These are phyloP conservation scores for Mythimna loreyi DNA, from an alignment of 2,888 invertebrate genomes.

Conservation along the genomic window DNA sequence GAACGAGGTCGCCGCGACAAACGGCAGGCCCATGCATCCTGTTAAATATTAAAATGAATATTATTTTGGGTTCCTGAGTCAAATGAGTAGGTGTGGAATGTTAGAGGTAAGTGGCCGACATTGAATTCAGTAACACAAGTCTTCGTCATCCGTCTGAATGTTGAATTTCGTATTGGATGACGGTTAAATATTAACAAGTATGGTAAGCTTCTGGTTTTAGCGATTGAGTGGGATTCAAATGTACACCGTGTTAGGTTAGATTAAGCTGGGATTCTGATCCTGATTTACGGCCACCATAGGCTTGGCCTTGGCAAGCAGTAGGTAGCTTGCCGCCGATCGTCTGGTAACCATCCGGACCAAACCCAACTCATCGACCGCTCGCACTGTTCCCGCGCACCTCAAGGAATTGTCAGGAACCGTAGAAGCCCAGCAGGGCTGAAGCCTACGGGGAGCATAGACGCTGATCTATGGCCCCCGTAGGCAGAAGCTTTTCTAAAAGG, in stretches of 20 bases:
- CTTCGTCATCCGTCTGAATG: not conserved
- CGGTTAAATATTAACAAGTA: slow-evolving; percentile 19
- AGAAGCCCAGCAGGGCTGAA: too few species aligned
- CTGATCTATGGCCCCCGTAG: too few species aligned
- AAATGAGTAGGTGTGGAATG: slow-evolving; percentile 33
- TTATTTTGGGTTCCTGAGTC: slow-evolving; percentile 46
- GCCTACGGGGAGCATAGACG: too few species aligned
- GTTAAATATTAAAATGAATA: slow-evolving; percentile 53
- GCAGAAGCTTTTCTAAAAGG: too few species aligned
- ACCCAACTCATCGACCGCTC: too few species aligned
- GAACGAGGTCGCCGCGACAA: slow-evolving; percentile 54
- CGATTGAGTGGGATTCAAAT: not conserved
- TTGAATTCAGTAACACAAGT: slow-evolving; percentile 10
- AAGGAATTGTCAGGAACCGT: too few species aligned
- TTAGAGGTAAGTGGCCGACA: slow-evolving; percentile 35
- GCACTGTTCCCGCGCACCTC: too few species aligned
- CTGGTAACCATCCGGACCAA: too few species aligned
- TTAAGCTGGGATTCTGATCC: too few species aligned
- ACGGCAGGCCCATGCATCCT: slow-evolving; percentile 46
- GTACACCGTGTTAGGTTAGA: not conserved
- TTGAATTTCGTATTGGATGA: not conserved
- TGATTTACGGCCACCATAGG: too few species aligned
- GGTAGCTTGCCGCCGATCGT: too few species aligned
- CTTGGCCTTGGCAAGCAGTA: too few species aligned
- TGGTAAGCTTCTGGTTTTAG: slow-evolving; percentile 14